A percentile compares a stretch with the other conserved stretches of the same genome.
Conservation (phyloP, 37 sponge, comb jelly and placozoan genomes). For the Axinella damicornis region DNA sequence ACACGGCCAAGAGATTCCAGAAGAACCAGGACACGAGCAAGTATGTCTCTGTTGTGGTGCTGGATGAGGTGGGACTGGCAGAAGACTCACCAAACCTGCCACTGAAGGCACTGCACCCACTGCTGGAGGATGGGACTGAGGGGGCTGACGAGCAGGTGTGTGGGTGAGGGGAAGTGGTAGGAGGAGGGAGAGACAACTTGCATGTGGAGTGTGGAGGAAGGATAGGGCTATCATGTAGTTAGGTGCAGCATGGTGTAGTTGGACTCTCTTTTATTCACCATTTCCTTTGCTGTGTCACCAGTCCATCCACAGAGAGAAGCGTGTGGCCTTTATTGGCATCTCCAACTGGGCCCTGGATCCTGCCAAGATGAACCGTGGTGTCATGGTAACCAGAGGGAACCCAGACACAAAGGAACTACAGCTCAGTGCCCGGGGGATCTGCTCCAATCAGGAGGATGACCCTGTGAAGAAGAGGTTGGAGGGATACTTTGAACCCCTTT, state of each 20-base stretch:
- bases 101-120: conserved; percentile 93
- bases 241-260: not conserved
- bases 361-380: conserved; percentile 95
- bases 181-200: too few relatives aligned
- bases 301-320: conserved; percentile 47
- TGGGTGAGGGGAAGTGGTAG: not conserved
- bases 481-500: conserved; percentile 43
- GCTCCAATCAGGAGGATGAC: conserved; percentile 58
- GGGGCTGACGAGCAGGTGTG: conserved; percentile 63
- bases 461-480: conserved; percentile 45
- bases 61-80: conserved; percentile 97
- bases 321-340: conserved; percentile 89
- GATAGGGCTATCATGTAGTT: not conserved
- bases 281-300: not conserved
- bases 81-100: conserved; percentile 95
- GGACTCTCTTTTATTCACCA: not conserved
- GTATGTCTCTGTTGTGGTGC: conserved; percentile 86
- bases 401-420: conserved; percentile 75
- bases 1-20: conserved; percentile 71
- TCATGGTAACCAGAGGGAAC: conserved; percentile 82
- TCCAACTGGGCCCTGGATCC: conserved; percentile 97
- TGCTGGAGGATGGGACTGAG: conserved; percentile 93
- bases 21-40: conserved; percentile 54
- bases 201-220: too few relatives aligned
- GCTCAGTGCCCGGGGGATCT: conserved; percentile 81